Base-by-base conservation (phyloP, 1,140 invertebrate genomes). In the Hypsibius dujardini region DNA sequence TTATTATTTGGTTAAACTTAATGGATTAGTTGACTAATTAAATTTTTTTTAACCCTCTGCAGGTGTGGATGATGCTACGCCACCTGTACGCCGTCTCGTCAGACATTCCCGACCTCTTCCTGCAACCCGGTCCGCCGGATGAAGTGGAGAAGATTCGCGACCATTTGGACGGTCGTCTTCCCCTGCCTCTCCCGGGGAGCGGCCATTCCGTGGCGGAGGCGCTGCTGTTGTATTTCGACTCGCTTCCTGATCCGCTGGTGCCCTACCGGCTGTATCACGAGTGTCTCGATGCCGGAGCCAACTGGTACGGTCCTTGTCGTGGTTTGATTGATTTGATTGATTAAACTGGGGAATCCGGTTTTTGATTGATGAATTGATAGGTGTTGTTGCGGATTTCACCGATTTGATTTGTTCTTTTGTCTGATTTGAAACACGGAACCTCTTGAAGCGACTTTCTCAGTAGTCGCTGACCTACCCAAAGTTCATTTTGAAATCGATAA, bases 151-250 rank as follows among this genome's bases (percentile, higher is more conserved):
- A 83, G 60, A 92, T 97, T 72, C 84, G 93, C 75, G 90, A 95
- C 77, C 92, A 90, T 86, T 79, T 97, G 28, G 92, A 96, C 78
- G 86, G 82, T 72, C 87, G 86, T 1, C 83, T 83, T 67, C 83
- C 86, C 71, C 84, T 87, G 73, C 80, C 80, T 46, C 80, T 87
- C 74, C 85, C 90, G 80, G 92, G 89, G 1, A 87, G 85, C 78
- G 86, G 92, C 47, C 88, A 95, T 81, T 93, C 91, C 1, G 88
- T 94, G 28, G 91, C 92, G 1, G 92, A 95, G 81, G 86, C 90
- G n/a, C 80, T 98, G 70, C 77, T 96, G 59, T 76, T 96, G 45
- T 85, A 96, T 74, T 80, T 98, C 69, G 90, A 94, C 76, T 88
- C 90, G 62, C 88, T 92, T 40, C 85, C 90, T 45, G 90, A 96